Percentiles rank a stretch among this genome's conserved stretches.
Conservation (phyloP, 2,113 vertebrate genomes). For the Hucho hucho region DNA sequence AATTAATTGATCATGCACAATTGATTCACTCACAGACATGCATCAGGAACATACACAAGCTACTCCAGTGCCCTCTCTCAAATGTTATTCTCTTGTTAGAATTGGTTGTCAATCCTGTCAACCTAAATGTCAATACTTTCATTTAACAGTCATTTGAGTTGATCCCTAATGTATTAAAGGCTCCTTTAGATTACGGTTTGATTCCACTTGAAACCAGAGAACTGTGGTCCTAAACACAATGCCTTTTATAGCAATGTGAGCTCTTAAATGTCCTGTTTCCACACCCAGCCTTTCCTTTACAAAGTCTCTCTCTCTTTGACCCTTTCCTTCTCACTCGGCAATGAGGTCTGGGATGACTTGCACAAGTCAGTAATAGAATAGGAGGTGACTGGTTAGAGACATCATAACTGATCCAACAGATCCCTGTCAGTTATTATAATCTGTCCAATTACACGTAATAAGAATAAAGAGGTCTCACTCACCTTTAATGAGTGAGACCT, state of each 20-base stretch:
- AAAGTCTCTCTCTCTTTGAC: background rate
- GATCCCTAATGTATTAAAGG: slow-evolving; percentile 25
- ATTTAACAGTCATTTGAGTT: slow-evolving; percentile 34
- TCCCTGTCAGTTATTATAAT: slow-evolving; percentile 36
- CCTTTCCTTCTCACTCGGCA: background rate
- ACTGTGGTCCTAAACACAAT: slow-evolving; percentile 46
- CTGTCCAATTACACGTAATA: background rate
- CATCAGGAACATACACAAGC: background rate
- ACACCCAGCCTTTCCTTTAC: slow-evolving; percentile 11
- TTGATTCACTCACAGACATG: slow-evolving; percentile 31
- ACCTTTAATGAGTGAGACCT: slow-evolving; percentile 91
- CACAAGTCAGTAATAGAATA: slow-evolving; percentile 7
- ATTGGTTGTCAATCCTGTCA: background rate
- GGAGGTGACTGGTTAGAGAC: slow-evolving; percentile 17
- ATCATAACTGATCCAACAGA: slow-evolving; percentile 17
- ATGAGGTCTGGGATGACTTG: slow-evolving; percentile 3
- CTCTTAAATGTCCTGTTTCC: slow-evolving; percentile 6
- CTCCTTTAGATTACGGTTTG: slow-evolving; percentile 15
- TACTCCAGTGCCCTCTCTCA: background rate
- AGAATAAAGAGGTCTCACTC: slow-evolving; percentile 39
- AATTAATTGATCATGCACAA: slow-evolving; percentile 55
- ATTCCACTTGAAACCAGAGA: slow-evolving; percentile 36
- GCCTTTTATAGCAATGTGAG: slow-evolving; percentile 30
- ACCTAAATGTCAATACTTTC: slow-evolving; percentile 14
- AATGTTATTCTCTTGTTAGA: slow-evolving; percentile 11